These are phyloP conservation scores for Paralvinella palmiformis DNA, from an alignment of 1,140 invertebrate species.

Conservation along the genomic window DNA sequence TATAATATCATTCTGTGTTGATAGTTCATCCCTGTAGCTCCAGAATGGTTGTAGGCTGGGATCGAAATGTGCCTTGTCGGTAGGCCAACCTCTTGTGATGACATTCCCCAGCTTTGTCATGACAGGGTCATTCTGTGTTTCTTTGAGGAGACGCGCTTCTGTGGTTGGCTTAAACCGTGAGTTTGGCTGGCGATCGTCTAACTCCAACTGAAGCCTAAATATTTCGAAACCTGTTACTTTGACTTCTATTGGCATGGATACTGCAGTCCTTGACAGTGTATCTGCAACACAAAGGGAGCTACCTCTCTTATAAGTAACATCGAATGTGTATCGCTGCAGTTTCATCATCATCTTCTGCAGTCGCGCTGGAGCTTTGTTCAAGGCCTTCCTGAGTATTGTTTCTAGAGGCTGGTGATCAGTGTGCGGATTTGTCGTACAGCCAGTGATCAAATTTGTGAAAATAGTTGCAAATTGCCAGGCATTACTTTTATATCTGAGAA, in stretches of 20 bases:
- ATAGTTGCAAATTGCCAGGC: conserved; percentile 41
- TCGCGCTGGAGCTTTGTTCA: conserved; percentile 20
- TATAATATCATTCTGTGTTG: no score
- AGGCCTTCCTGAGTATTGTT: conserved; percentile 33
- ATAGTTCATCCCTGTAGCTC: no score
- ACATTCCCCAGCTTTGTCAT: neutral
- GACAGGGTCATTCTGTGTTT: neutral
- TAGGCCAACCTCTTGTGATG: neutral
- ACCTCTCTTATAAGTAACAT: conserved; percentile 36
- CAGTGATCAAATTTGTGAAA: conserved; percentile 1
- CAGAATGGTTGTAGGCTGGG: no score
- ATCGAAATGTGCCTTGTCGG: neutral
- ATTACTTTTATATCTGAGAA: conserved; percentile 52
- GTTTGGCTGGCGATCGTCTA: neutral
- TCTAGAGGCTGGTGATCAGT: conserved; percentile 1
- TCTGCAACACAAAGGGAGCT: conserved; percentile 47
- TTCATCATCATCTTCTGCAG: conserved; percentile 45
- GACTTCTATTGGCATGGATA: neutral
- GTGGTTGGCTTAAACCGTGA: neutral
- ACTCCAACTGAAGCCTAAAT: neutral
- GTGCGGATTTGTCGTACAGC: neutral
- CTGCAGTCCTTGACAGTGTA: conserved; percentile 18
- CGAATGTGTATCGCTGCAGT: conserved; percentile 44
- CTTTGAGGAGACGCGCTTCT: neutral
- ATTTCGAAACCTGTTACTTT: conserved; percentile 1